Conservation (phyloP, 1,140 invertebrate species). For the Drosophila kanapiae region DNA sequence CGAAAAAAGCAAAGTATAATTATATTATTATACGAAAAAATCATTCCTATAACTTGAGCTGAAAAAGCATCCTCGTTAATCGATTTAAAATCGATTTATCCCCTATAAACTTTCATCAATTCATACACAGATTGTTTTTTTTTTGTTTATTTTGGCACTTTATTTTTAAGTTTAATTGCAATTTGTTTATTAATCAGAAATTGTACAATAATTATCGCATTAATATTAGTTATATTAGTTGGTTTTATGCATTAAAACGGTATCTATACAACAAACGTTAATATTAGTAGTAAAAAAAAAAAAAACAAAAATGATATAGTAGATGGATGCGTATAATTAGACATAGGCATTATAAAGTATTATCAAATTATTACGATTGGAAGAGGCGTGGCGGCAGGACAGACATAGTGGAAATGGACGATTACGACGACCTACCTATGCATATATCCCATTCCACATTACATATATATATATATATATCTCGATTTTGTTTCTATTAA, state of each 20-base stretch:
- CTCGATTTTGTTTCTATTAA: neutral
- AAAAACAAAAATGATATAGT: slow-evolving; percentile 48
- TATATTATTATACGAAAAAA: too few species aligned
- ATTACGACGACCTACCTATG: neutral
- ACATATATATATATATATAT: slow-evolving; percentile 1
- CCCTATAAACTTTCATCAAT: neutral
- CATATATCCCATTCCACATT: slow-evolving; percentile 2
- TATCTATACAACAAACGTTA: slow-evolving; percentile 54
- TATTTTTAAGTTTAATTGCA: slow-evolving; percentile 63
- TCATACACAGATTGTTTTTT: too few species aligned
- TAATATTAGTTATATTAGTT: slow-evolving; percentile 58
- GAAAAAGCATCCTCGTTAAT: too few species aligned
- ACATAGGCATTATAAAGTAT: slow-evolving; percentile 27
- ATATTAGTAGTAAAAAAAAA: slow-evolving; percentile 50
- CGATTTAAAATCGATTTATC: too few species aligned
- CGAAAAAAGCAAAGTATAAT: too few species aligned
- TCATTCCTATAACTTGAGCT: too few species aligned
- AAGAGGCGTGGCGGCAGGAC: slow-evolving; percentile 34
- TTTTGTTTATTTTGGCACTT: slow-evolving; percentile 75
- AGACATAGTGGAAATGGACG: neutral
- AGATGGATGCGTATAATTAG: slow-evolving; percentile 27
- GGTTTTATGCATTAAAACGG: slow-evolving; percentile 43
- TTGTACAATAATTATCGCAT: slow-evolving; percentile 60
- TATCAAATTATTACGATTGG: slow-evolving; percentile 50
- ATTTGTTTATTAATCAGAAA: slow-evolving; percentile 69